phyloP scores from a whole-genome alignment of 2,888 invertebrate genomes.

The Odontocerum albicorne region DNA sequence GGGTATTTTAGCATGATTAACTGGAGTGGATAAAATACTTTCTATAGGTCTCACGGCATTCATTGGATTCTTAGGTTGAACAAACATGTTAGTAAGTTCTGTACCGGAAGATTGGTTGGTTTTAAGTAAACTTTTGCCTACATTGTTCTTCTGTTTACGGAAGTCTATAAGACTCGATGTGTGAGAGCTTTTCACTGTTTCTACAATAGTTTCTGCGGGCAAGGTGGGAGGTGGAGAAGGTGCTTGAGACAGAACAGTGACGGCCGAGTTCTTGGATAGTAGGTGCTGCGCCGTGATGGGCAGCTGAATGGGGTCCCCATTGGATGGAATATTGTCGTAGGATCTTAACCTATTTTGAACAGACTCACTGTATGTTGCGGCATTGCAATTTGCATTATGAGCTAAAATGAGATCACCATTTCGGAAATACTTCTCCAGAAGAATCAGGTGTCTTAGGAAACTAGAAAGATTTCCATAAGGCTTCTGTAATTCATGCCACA shows the following conservation, averaged over 20 bases:
- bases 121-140: constrained; percentile 52
- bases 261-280: constrained; percentile 10
- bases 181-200: constrained; percentile 45
- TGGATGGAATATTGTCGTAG: constrained; percentile 64
- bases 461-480: constrained; percentile 88
- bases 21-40: constrained; percentile 29
- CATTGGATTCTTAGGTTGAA: constrained; percentile 2
- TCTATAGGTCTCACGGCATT: constrained; percentile 11
- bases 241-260: constrained; percentile 13
- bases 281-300: constrained; percentile 2
- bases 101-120: constrained; percentile 42
- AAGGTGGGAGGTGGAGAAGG: constrained; percentile 19
- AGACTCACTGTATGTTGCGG: constrained; percentile 76
- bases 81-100: constrained; percentile 6
- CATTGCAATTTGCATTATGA: constrained; percentile 71
- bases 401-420: constrained; percentile 77
- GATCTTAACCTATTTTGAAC: constrained; percentile 77
- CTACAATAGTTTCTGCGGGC: constrained; percentile 38
- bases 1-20: constrained; percentile 44
- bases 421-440: constrained; percentile 82
- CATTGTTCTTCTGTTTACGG: constrained; percentile 45
- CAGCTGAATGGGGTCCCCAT: constrained; percentile 34
- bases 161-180: constrained; percentile 51
- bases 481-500: constrained; percentile 82
- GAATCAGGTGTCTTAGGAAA: constrained; percentile 76